Conservation (phyloP, 1,140 invertebrate genomes). For the Caenorhabditis briggsae region DNA sequence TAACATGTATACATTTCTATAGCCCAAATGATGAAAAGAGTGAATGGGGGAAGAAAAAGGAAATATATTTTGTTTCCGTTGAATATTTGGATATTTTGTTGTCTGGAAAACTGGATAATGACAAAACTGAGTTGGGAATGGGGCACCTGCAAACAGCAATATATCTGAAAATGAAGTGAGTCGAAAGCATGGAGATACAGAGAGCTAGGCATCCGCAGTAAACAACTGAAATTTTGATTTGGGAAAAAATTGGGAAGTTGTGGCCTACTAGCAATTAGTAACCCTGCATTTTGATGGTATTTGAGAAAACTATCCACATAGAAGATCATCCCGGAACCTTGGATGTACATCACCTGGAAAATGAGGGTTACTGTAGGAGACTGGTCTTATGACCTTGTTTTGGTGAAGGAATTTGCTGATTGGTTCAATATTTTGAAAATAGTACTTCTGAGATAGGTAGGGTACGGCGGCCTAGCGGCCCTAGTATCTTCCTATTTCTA, state of each 20-base stretch:
- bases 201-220: constrained; percentile 30
- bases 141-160: background rate
- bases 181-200: background rate
- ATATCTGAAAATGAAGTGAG: constrained; percentile 23
- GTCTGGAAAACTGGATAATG: background rate
- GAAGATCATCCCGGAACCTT: background rate
- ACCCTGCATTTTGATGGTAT: background rate
- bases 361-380: background rate
- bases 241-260: background rate
- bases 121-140: background rate
- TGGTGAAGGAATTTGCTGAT: no score
- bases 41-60: background rate
- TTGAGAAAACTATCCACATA: constrained; percentile 7
- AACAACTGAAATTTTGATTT: background rate
- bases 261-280: background rate
- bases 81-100: background rate
- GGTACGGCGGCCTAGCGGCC: no score
- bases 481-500: no score
- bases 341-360: constrained; percentile 8
- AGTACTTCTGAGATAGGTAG: no score
- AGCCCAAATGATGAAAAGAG: background rate
- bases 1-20: background rate
- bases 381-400: no score
- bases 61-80: background rate
- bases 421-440: no score